These are phyloP conservation scores for Rhagologus leucostigma DNA, from an alignment of 2,113 vertebrate species.

Conservation along the genomic window DNA sequence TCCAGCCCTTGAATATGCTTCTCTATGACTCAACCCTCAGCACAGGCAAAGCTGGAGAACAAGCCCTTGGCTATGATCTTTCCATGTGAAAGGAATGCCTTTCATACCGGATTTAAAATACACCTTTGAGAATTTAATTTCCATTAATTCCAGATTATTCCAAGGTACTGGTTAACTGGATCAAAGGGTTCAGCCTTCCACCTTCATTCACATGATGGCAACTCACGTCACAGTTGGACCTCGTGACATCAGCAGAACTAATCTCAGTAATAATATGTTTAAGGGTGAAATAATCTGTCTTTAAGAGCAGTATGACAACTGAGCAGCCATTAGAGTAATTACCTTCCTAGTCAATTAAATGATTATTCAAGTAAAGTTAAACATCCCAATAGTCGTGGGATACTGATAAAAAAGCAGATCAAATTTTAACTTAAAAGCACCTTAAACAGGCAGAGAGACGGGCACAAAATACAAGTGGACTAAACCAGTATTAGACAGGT, in stretches of 20 bases:
- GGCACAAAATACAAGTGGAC: background rate
- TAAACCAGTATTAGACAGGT: background rate
- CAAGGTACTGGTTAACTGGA: background rate
- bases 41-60: background rate
- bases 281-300: constrained; percentile 8
- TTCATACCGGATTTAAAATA: background rate
- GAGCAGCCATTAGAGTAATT: background rate
- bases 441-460: background rate
- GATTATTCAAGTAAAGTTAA: background rate
- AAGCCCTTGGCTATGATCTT: background rate
- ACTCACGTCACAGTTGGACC: background rate
- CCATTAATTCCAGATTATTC: background rate
- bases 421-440: background rate
- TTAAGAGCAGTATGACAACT: background rate
- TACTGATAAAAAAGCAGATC: background rate
- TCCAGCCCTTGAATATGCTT: background rate
- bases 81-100: background rate
- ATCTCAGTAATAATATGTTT: background rate
- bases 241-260: background rate
- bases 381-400: background rate
- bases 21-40: background rate
- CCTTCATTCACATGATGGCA: background rate
- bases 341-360: background rate
- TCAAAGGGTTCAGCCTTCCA: background rate
- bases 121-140: background rate